These are phyloP conservation scores for Entomobrya proxima DNA, from an alignment of 2,888 invertebrate species.

Conservation along the genomic window DNA sequence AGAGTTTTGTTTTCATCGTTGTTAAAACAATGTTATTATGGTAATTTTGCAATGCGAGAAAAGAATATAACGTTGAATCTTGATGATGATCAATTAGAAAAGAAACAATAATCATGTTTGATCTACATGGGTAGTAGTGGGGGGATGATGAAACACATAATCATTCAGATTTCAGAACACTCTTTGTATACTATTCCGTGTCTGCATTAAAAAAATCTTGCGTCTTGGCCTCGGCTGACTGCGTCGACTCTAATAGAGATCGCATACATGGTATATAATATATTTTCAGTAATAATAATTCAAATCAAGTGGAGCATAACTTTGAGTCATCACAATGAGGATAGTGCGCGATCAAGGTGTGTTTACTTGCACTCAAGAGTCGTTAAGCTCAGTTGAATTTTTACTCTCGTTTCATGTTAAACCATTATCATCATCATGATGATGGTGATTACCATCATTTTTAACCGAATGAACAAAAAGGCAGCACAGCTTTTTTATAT, in stretches of 20 bases:
- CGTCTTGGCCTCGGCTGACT: conserved; percentile 3
- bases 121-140: conserved; percentile 37
- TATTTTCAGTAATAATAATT: conserved; percentile 11
- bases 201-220: too few relatives aligned
- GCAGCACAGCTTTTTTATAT: too few relatives aligned
- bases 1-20: not conserved
- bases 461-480: too few relatives aligned
- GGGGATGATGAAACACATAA: conserved; percentile 33
- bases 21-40: not conserved
- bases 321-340: conserved; percentile 9
- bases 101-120: conserved; percentile 16
- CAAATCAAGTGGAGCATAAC: conserved; percentile 46
- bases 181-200: too few relatives aligned
- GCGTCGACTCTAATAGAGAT: too few relatives aligned
- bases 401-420: conserved; percentile 22
- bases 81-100: conserved; percentile 27
- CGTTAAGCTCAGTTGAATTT: conserved; percentile 19
- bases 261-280: not conserved
- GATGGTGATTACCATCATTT: too few relatives aligned
- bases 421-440: not conserved
- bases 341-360: conserved; percentile 31
- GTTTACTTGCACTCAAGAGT: conserved; percentile 13
- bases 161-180: not conserved
- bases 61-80: not conserved
- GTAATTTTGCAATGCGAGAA: not conserved